phyloP scores from a whole-genome alignment of 2,888 invertebrate genomes.

The Parthenolecanium corni region DNA sequence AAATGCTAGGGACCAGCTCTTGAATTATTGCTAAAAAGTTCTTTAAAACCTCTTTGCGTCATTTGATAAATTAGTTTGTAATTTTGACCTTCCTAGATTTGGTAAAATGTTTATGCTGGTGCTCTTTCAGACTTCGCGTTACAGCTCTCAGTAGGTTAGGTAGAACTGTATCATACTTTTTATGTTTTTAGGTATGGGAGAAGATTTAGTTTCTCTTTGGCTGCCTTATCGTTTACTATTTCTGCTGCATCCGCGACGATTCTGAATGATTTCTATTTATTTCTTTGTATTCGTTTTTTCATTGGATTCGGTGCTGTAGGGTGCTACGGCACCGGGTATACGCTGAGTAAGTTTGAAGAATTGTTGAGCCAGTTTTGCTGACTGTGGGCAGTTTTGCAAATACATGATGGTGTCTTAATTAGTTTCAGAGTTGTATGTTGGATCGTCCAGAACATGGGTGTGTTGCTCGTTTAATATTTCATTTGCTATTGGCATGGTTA shows the following conservation, averaged over 20 bases:
- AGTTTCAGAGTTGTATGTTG: constrained; percentile 43
- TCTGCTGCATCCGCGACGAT: constrained; percentile 42
- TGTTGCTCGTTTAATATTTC: constrained; percentile 43
- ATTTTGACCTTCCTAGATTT: too few relatives aligned
- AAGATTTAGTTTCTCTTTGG: constrained; percentile 41
- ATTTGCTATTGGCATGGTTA: constrained; percentile 44
- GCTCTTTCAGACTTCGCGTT: too few relatives aligned
- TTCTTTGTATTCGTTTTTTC: constrained; percentile 42
- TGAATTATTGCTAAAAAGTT: too few relatives aligned
- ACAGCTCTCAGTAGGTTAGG: too few relatives aligned
- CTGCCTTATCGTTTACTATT: constrained; percentile 41
- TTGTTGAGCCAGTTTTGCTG: background rate
- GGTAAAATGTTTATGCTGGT: too few relatives aligned
- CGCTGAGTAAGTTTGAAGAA: constrained; percentile 42
- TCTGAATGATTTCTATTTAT: constrained; percentile 42
- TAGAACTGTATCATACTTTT: background rate
- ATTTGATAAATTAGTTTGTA: too few relatives aligned
- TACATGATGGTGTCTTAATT: background rate
- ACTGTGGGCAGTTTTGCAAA: background rate
- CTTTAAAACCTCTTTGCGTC: too few relatives aligned
- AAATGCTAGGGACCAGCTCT: too few relatives aligned
- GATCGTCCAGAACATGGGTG: constrained; percentile 42
- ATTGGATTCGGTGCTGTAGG: constrained; percentile 45
- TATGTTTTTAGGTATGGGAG: constrained; percentile 39
- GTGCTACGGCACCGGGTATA: constrained; percentile 45